Evolutionary conservation across 2,888 invertebrate genomes (phyloP).

Genomic region (Eilema sororculum): DNA sequence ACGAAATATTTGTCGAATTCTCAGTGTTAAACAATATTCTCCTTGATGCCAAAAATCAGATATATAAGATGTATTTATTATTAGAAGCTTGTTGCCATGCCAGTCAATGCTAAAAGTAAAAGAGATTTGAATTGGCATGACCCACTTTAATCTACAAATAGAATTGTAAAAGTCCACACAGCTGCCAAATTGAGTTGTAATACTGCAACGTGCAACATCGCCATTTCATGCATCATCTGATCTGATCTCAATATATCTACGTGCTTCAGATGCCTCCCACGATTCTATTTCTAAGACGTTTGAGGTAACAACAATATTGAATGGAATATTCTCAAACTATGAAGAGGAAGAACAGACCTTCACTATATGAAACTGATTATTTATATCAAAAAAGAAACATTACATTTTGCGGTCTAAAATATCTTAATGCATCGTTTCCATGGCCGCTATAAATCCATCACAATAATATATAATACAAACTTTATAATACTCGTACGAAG

Average conservation of each 20-base stretch:
- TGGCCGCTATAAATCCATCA: slow-evolving; percentile 13
- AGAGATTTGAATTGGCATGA: background rate
- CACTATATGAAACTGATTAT: background rate
- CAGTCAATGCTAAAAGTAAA: background rate
- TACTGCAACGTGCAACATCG: slow-evolving; percentile 9
- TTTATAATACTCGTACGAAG: background rate
- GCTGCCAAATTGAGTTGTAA: slow-evolving; percentile 15
- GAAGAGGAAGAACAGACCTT: background rate
- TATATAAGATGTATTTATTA: background rate
- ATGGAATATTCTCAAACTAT: background rate
- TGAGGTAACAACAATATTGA: background rate
- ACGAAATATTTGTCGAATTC: background rate
- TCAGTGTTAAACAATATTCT: background rate
- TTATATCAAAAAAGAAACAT: background rate
- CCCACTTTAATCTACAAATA: slow-evolving; percentile 7
- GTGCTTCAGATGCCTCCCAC: background rate
- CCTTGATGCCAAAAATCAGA: background rate
- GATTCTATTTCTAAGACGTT: background rate
- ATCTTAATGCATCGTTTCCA: slow-evolving; percentile 1
- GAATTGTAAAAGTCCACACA: slow-evolving; percentile 2
- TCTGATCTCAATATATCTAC: background rate
- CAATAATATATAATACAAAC: background rate
- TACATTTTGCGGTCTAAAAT: slow-evolving; percentile 1
- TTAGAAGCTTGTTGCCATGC: background rate
- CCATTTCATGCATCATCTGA: background rate